Conservation (phyloP, 2,888 invertebrate genomes). For the Boloria selene region DNA sequence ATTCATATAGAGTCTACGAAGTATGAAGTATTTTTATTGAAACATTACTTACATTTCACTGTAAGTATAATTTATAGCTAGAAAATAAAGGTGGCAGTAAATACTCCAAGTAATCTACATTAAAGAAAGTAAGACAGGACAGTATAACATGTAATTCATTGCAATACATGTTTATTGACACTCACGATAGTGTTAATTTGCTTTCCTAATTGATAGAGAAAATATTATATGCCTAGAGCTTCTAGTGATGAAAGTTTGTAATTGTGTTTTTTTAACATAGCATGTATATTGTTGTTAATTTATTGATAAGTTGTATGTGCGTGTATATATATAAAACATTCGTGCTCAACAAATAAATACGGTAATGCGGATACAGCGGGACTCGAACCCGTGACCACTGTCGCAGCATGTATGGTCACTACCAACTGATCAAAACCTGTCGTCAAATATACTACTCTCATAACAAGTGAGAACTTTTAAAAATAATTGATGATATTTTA, state of each 20-base stretch:
- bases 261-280: background rate
- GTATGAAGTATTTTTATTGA: background rate
- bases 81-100: too few species aligned
- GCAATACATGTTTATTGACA: constrained; percentile 1
- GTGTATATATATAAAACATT: too few species aligned
- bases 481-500: too few species aligned
- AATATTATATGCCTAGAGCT: background rate
- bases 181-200: background rate
- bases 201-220: background rate
- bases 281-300: background rate
- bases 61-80: too few species aligned
- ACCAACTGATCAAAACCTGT: too few species aligned
- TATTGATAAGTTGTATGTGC: background rate
- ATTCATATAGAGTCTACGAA: background rate
- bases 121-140: background rate
- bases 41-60: background rate
- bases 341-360: too few species aligned
- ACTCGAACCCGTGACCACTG: too few species aligned
- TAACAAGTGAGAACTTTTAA: too few species aligned
- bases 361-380: too few species aligned
- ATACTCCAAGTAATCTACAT: background rate
- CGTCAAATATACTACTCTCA: too few species aligned
- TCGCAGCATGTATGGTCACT: too few species aligned
- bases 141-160: background rate
- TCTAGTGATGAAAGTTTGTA: background rate